These are phyloP conservation scores for Sebastes hubbsi DNA, from an alignment of 2,797 vertebrate species.

Conservation along the genomic window DNA sequence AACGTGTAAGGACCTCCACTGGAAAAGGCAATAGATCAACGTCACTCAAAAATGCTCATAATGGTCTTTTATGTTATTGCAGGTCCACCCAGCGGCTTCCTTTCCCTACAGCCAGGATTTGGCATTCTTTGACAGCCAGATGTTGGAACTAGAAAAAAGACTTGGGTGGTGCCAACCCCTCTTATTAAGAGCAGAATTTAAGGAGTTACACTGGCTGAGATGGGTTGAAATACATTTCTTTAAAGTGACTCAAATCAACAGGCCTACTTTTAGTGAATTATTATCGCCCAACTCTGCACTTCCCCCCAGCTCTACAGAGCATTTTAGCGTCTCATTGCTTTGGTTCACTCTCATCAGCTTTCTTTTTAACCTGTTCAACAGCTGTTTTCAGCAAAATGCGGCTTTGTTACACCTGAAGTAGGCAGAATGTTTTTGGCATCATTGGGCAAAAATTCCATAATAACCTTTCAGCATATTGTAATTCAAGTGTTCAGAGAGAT, in stretches of 20 bases:
- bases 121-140: constrained; percentile 60
- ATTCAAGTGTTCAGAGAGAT: no score
- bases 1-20: constrained; percentile 17
- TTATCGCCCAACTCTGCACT: background rate
- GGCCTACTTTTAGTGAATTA: background rate
- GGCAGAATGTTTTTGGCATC: no score
- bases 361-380: background rate
- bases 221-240: constrained; percentile 11
- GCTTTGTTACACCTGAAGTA: no score
- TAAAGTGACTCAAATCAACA: constrained; percentile 1
- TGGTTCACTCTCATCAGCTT: background rate
- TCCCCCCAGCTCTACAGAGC: background rate
- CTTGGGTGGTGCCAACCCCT: constrained; percentile 38
- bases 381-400: background rate
- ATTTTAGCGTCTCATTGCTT: background rate
- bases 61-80: constrained; percentile 68
- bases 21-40: constrained; percentile 63
- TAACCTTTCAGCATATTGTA: no score
- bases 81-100: constrained; percentile 62
- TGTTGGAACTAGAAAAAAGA: constrained; percentile 50
- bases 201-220: background rate
- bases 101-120: constrained; percentile 39
- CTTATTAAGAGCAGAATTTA: constrained; percentile 26
- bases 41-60: constrained; percentile 65
- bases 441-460: no score